These are phyloP conservation scores for Platycheirus albimanus DNA, from an alignment of 2,888 invertebrate species.

Conservation along the genomic window DNA sequence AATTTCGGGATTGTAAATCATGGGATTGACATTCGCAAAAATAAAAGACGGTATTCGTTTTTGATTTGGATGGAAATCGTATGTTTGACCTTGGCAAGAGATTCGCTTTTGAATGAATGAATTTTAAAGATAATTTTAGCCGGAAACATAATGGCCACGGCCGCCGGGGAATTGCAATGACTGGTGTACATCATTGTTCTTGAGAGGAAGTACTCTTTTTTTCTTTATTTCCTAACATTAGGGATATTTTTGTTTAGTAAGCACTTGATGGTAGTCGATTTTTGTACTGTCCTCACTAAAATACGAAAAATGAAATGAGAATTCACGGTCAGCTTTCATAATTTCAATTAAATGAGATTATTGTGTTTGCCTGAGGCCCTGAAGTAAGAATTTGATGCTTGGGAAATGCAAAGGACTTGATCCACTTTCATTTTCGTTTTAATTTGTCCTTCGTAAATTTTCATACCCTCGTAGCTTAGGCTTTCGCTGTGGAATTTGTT, in stretches of 20 bases:
- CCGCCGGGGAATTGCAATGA: slow-evolving; percentile 25
- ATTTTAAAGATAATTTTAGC: slow-evolving; percentile 48
- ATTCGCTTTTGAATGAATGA: slow-evolving; percentile 23
- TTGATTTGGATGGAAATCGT: slow-evolving; percentile 1
- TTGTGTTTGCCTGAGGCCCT: slow-evolving; percentile 37
- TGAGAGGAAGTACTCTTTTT: no score
- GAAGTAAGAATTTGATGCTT: slow-evolving; percentile 18
- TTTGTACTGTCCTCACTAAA: background rate
- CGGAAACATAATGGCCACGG: slow-evolving; percentile 55
- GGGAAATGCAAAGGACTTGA: no score
- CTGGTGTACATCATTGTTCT: slow-evolving; percentile 35
- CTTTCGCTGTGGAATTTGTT: no score
- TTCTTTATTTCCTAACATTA: no score
- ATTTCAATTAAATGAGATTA: slow-evolving; percentile 44
- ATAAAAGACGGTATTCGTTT: background rate
- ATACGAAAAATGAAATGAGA: slow-evolving; percentile 2
- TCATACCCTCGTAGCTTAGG: no score
- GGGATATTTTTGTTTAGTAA: background rate
- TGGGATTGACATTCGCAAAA: slow-evolving; percentile 31
- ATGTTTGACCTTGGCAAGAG: slow-evolving; percentile 38
- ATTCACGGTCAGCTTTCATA: slow-evolving; percentile 52
- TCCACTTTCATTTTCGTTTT: no score
- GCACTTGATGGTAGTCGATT: slow-evolving; percentile 7
- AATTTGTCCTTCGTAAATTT: no score
- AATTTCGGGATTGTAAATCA: background rate